Base-by-base conservation (phyloP, 2,888 invertebrate species). In the Megastigmus dorsalis region DNA sequence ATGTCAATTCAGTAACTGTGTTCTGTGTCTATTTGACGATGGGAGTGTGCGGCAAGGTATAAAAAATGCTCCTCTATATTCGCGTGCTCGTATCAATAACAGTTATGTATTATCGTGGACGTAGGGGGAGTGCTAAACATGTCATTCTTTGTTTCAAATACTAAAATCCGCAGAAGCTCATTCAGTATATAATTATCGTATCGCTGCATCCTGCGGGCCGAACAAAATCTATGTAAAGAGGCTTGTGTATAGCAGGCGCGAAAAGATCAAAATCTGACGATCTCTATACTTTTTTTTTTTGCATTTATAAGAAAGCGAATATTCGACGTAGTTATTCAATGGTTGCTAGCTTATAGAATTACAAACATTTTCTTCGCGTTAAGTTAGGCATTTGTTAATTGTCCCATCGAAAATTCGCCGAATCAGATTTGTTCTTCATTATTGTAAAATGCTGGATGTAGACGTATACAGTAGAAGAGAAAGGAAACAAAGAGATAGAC, bases 91-190 rank as follows among this genome's bases (percentile, higher is more conserved):
- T n/a, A n/a, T n/a, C n/a, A n/a, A n/a, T n/a, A n/a, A n/a, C n/a
- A n/a, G n/a, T n/a, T n/a, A n/a, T n/a, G n/a, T n/a, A n/a, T n/a
- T n/a, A n/a, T n/a, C n/a, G n/a, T n/a, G n/a, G n/a, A n/a, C n/a
- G n/a, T n/a, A n/a, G n/a, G n/a, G n/a, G n/a, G n/a, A n/a, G n/a
- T n/a, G n/a, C n/a, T n/a, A n/a, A n/a, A n/a, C n/a, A n/a, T n/a
- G n/a, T n/a, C n/a, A n/a, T n/a, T n/a, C n/a, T 15, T 26, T 33
- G 5, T 36, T 7, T 18, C 20, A 36, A 45, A 54, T 18, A 55
- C n/a, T 48, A 45, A 66, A 28, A 54, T 20, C 10, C 20, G 23
- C 55, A 18, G 36, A 72, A 59, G 66, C 65, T 72, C 52, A 66
- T 26, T 65, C 41, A 30, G n/a, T 72, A 18, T 41, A 30, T 3